Evolutionary conservation across 2,113 vertebrate species (phyloP).

Genomic region (Hyaena hyaena): DNA sequence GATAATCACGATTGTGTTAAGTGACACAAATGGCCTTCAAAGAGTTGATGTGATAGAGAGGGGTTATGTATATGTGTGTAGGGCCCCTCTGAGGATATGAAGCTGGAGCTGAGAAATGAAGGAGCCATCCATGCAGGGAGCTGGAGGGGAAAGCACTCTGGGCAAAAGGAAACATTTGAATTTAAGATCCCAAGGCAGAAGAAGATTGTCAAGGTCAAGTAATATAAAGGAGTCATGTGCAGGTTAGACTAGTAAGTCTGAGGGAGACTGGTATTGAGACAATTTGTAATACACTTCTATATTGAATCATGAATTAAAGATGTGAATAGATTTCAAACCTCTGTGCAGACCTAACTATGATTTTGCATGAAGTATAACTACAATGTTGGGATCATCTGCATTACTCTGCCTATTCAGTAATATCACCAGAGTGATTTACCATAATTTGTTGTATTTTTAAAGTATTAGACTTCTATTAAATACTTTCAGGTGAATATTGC

Average conservation of each 20-base stretch:
- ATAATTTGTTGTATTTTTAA: background rate
- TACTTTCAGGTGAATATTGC: background rate
- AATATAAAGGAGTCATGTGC: background rate
- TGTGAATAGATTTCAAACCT: background rate
- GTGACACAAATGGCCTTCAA: background rate
- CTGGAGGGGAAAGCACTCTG: background rate
- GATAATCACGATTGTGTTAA: background rate
- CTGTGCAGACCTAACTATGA: background rate
- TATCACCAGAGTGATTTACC: background rate
- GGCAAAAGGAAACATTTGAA: background rate
- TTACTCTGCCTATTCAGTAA: background rate
- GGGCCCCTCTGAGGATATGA: background rate
- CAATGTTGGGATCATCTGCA: background rate
- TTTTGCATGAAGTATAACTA: background rate
- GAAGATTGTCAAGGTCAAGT: background rate
- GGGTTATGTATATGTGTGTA: rapidly evolving
- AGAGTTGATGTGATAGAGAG: background rate
- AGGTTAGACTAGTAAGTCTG: background rate
- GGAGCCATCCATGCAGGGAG: background rate
- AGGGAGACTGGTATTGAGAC: background rate
- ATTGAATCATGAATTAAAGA: background rate
- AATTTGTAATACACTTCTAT: background rate
- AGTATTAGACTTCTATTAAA: slow-evolving; percentile 32
- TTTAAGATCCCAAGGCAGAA: background rate
- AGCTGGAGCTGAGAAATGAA: background rate